Evolutionary conservation across 2,797 vertebrate genomes (phyloP), one percentile per base, ranked within the genome.

Genomic region (Rhinophrynus dorsalis): DNA sequence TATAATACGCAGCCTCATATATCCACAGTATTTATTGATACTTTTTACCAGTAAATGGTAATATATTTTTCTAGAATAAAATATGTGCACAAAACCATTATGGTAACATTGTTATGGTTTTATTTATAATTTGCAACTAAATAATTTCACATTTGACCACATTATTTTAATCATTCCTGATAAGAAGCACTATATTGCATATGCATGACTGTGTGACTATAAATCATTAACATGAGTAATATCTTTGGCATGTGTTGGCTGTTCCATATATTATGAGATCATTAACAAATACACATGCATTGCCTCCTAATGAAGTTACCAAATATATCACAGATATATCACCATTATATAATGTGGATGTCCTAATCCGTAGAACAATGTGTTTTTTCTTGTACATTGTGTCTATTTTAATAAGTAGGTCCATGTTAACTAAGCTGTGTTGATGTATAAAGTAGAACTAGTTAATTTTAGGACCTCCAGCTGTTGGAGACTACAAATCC

Each of bases 1-100:
- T 35, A 48, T 13, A 47, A 47, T 24, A 30, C n/a, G 13, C 33
- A 8, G n/a, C 12, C 5, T 38, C 35, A 9, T 18, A 23, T 15
- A 35, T 26, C 42, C 30, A 1, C 12, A 58, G 15, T 38, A 44
- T 45, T 67, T 67, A 67, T 57, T 57, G 29, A 57, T 47, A 48
- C 54, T 35, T 47, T 42, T 50, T 68, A 59, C 55, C 32, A 6
- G 32, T 50, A 59, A 58, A 37, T 50, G 54, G 54, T 48, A 21
- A 38, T 38, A 21, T 12, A 12, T 33, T 48, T 50, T n/a, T 15
- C 52, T 12, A 18, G 20, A 58, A 50, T 51, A 38, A 58, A 33
- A 47, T 7, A 44, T 26, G 23, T 32, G 50, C 23, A 18, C 2
- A 23, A 13, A 26, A 55, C 37, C 26, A 66, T 66, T 30, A 56